Evolutionary conservation across 2,888 invertebrate species (phyloP).

Genomic region (Phorcus lineatus): DNA sequence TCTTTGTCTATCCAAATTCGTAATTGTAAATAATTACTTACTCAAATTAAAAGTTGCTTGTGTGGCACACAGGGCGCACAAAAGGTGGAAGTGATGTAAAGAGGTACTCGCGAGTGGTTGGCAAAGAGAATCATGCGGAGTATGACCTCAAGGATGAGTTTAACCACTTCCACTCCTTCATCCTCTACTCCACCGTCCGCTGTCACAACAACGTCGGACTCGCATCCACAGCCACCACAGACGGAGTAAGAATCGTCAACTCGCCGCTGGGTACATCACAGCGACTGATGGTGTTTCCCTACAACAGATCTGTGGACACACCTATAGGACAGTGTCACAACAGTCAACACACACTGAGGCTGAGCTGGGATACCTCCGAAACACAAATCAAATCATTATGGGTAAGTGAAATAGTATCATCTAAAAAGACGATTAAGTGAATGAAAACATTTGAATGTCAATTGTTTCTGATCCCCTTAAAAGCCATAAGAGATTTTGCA

Average conservation of each 20-base stretch:
- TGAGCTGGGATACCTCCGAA: constrained; percentile 6
- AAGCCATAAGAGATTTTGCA: too few relatives aligned
- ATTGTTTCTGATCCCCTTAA: too few relatives aligned
- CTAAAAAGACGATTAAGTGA: too few relatives aligned
- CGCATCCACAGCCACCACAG: background rate
- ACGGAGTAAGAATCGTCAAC: constrained; percentile 24
- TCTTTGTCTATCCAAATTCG: too few relatives aligned
- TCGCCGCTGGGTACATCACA: background rate
- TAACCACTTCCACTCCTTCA: background rate
- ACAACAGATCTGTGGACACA: background rate
- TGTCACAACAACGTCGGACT: constrained; percentile 38
- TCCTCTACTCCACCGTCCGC: constrained; percentile 33
- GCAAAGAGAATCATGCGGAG: background rate
- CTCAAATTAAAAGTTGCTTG: too few relatives aligned
- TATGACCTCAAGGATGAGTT: background rate
- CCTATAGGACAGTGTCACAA: constrained; percentile 11
- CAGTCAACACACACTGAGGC: background rate
- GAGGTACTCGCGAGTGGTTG: background rate
- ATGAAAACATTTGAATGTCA: too few relatives aligned
- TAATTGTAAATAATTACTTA: too few relatives aligned
- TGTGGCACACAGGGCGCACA: background rate
- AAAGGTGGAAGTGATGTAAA: constrained; percentile 20
- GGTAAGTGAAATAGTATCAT: too few relatives aligned
- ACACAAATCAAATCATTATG: too few relatives aligned
- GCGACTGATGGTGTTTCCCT: background rate